Conservation (phyloP, 1,140 invertebrate genomes). For the Panagrolaimus sp. region DNA sequence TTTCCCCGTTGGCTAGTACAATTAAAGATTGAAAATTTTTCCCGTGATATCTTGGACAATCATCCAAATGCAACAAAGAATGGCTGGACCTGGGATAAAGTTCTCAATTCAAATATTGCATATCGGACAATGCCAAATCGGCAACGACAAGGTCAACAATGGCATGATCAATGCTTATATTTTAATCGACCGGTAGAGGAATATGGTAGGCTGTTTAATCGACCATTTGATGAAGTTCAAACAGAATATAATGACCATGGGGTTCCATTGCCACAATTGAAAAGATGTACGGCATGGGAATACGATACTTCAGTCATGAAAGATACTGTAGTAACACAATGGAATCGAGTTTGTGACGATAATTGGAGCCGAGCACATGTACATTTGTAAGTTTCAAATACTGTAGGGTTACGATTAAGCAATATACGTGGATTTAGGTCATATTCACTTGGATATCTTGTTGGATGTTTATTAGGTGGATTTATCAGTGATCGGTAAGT, state of each 20-base stretch:
- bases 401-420: too few species aligned
- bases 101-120: slow-evolving; percentile 48
- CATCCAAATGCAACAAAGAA: slow-evolving; percentile 35
- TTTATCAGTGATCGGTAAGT: slow-evolving; percentile 52
- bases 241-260: slow-evolving; percentile 16
- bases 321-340: slow-evolving; percentile 55
- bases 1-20: too few species aligned
- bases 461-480: slow-evolving; percentile 55
- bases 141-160: slow-evolving; percentile 30
- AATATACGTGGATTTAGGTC: slow-evolving; percentile 3
- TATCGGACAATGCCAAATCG: slow-evolving; percentile 42
- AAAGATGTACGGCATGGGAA: slow-evolving; percentile 36
- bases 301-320: slow-evolving; percentile 45
- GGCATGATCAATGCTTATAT: slow-evolving; percentile 50
- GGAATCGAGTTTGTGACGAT: slow-evolving; percentile 57
- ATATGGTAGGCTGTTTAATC: slow-evolving; percentile 22
- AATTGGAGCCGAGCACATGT: slow-evolving; percentile 57
- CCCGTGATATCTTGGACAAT: slow-evolving; percentile 44
- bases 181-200: slow-evolving; percentile 38
- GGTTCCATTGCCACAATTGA: slow-evolving; percentile 13
- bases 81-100: slow-evolving; percentile 55
- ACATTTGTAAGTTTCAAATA: slow-evolving; percentile 33
- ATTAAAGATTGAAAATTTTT: slow-evolving; percentile 48
- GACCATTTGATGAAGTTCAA: slow-evolving; percentile 6
- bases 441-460: slow-evolving; percentile 57